Percentiles rank a stretch among this genome's conserved stretches.
Conservation (phyloP, 2,888 invertebrate genomes). For the Orthosia incerta region DNA sequence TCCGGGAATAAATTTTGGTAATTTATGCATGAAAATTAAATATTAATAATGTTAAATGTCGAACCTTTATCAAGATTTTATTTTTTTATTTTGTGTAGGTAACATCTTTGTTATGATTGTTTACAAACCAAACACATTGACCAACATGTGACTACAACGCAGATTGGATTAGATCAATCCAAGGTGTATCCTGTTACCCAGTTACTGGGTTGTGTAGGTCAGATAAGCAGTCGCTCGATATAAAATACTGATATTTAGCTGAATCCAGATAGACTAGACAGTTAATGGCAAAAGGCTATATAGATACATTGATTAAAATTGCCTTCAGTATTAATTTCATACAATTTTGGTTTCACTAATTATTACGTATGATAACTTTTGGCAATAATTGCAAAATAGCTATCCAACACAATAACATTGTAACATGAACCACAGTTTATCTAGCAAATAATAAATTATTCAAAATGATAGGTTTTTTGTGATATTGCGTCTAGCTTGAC, state of each 20-base stretch:
- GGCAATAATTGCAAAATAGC: background rate
- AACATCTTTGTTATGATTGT: background rate
- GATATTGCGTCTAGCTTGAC: slow-evolving; percentile 20
- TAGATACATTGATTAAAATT: too few relatives aligned
- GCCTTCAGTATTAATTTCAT: too few relatives aligned
- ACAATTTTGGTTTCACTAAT: too few relatives aligned
- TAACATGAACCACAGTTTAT: background rate
- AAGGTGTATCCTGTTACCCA: too few relatives aligned
- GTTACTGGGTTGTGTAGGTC: too few relatives aligned
- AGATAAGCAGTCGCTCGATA: too few relatives aligned
- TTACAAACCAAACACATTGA: background rate
- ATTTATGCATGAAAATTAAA: background rate
- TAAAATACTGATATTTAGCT: too few relatives aligned
- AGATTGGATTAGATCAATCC: too few relatives aligned
- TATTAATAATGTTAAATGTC: background rate
- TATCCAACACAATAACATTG: background rate
- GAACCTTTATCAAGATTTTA: slow-evolving; percentile 3
- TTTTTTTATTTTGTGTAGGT: background rate
- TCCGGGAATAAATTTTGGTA: background rate
- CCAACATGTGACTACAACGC: background rate
- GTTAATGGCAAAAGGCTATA: too few relatives aligned
- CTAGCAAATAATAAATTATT: slow-evolving; percentile 19
- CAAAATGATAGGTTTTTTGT: slow-evolving; percentile 33
- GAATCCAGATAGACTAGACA: too few relatives aligned
- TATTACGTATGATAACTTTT: background rate